Evolutionary conservation across 2,888 invertebrate genomes (phyloP), one percentile per base, ranked within the genome.

Genomic region (Andrena flavipes): DNA sequence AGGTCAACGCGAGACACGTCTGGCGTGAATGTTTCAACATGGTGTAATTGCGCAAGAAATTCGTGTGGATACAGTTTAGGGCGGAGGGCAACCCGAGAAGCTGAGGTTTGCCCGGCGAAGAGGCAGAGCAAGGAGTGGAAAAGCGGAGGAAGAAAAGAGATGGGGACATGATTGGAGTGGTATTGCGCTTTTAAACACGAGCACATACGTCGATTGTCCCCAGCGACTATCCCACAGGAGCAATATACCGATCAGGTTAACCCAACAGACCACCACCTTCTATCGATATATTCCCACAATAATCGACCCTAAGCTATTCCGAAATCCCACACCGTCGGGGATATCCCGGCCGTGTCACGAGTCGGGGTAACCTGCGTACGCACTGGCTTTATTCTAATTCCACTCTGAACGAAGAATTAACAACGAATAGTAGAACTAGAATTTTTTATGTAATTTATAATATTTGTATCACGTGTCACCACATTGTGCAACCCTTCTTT

Each of bases 221-320:
- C 23, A 26, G 48, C 48, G 73, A 29, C 23, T 74, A 71, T 81
- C 86, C 80, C 78, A 48, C 74, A 79, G 86, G 80, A 81, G 62
- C 86, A 56, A 81, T 86, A 81, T 86, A 86, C 83, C 83, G 80
- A 76, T 78, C 77, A 69, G 74, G 67, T 75, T 77, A 67, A 73
- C 65, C 79, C 65, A 56, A 65, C 51, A 42, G 64, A 71, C 71
- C 85, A 49, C 33, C 70, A 35, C 35, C 71, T 69, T 78, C 73
- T 49, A 67, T 65, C 80, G 72, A 86, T 78, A 83, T 78, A 78
- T 80, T 80, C 69, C 80, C 65, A 59, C 80, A 83, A 83, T 86
- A 81, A 86, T 81, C 86, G 84, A 79, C 76, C 69, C 62, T 72
- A 71, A 86, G 64, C 73, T 77, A 42, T 49, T 35, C 64, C 73